phyloP scores from a whole-genome alignment of 2,797 vertebrate genomes.

The Lithobates sylvaticus region DNA sequence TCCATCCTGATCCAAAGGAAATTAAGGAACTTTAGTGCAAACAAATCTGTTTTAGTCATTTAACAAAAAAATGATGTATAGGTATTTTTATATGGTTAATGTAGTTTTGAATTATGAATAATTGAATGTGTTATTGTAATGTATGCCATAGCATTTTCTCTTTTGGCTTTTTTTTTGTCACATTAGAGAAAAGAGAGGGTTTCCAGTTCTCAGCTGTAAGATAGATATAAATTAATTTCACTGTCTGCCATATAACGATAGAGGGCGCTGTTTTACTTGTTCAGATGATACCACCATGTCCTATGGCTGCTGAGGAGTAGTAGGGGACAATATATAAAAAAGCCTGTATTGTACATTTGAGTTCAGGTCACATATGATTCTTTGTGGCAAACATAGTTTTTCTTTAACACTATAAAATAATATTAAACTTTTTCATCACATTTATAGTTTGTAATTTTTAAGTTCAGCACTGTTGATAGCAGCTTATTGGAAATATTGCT shows the following conservation, averaged over 20 bases:
- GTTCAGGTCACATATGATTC: conserved; percentile 20
- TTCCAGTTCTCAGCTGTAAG: not conserved
- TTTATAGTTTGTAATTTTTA: too few relatives aligned
- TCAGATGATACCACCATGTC: conserved; percentile 3
- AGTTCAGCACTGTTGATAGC: too few relatives aligned
- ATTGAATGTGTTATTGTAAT: not conserved
- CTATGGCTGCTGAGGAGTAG: conserved; percentile 12
- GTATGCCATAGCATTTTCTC: too few relatives aligned
- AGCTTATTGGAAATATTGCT: too few relatives aligned
- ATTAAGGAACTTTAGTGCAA: conserved; percentile 17
- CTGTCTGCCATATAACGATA: conserved; percentile 6
- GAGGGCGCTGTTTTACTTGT: conserved; percentile 35
- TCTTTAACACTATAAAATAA: not conserved
- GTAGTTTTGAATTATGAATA: not conserved
- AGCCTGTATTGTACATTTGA: conserved; percentile 8
- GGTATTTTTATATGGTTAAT: not conserved
- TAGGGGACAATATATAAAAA: conserved; percentile 3
- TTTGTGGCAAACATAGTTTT: not conserved
- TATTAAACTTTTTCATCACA: not conserved
- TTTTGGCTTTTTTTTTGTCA: not conserved
- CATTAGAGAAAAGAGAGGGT: not conserved
- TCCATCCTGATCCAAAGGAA: conserved; percentile 34
- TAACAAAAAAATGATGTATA: not conserved
- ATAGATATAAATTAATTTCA: not conserved
- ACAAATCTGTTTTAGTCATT: conserved; percentile 25